A percentile compares a stretch with the other conserved stretches of the same genome.
Evolutionary conservation across 2,113 vertebrate genomes (phyloP).

Genomic region (Brachyhypopomus occidentalis): DNA sequence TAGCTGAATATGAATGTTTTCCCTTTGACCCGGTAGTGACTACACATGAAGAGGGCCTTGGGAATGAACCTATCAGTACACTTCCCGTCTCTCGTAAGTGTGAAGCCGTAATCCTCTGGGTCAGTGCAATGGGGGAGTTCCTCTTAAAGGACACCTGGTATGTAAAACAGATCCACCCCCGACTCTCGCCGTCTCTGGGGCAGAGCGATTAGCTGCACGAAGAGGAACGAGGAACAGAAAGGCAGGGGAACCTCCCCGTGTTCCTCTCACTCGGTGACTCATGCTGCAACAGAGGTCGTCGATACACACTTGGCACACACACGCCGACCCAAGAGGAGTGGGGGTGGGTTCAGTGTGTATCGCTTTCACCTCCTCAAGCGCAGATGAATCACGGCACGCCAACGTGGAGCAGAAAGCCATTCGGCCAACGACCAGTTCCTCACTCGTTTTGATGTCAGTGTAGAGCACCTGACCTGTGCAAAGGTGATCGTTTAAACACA

Average conservation of each 20-base stretch:
- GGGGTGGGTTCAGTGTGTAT: not conserved
- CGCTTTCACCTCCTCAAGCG: slow-evolving; percentile 36
- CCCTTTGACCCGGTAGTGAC: not conserved
- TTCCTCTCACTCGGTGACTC: slow-evolving; percentile 29
- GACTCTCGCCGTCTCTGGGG: not conserved
- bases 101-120: not conserved
- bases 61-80: not conserved
- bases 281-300: not conserved
- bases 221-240: not conserved
- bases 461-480: not conserved
- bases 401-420: not conserved
- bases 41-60: not conserved
- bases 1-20: not conserved
- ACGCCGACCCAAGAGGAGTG: not conserved
- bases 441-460: not conserved
- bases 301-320: not conserved
- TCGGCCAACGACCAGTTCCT: not conserved
- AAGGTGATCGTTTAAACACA: too few relatives aligned
- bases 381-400: not conserved
- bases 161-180: slow-evolving; percentile 24
- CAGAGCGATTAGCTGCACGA: not conserved
- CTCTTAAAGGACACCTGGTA: slow-evolving; percentile 1
- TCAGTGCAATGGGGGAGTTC: not conserved
- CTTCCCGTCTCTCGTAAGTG: not conserved
- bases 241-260: not conserved